These are phyloP conservation scores for Apamea anceps DNA, from an alignment of 2,888 invertebrate species.

Conservation along the genomic window DNA sequence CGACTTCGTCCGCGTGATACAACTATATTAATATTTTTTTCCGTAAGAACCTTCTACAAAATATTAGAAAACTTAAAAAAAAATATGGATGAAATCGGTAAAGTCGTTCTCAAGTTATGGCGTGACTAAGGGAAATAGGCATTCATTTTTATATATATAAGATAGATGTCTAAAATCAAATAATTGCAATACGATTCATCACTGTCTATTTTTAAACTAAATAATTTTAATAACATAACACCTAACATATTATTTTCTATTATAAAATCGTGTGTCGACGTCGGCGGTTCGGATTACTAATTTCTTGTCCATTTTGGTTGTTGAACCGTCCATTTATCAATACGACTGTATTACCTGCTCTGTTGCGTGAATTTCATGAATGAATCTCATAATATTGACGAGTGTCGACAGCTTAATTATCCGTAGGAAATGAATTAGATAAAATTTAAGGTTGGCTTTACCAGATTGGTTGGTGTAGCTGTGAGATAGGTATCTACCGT, in stretches of 20 bases:
- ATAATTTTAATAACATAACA: neutral
- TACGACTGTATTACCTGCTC: constrained; percentile 7
- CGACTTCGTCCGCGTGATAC: no score
- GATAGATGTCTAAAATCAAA: neutral
- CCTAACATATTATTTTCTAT: neutral
- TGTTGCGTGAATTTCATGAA: constrained; percentile 21
- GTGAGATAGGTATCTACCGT: no score
- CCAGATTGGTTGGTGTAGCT: constrained; percentile 2
- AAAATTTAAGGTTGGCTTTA: neutral
- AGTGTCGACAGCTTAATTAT: constrained; percentile 39
- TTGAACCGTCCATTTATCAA: constrained; percentile 35
- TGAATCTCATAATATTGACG: constrained; percentile 27
- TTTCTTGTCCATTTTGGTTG: constrained; percentile 26
- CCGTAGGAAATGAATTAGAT: constrained; percentile 26
- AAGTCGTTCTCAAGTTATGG: no score
- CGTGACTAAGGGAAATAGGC: no score
- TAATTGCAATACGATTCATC: neutral
- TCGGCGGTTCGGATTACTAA: neutral
- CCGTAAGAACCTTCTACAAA: no score
- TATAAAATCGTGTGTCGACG: neutral
- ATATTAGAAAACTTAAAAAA: no score
- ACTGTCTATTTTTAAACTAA: neutral
- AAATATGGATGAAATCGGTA: no score
- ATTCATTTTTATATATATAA: no score
- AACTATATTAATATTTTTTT: no score